These are phyloP conservation scores for Xestia rhomboidea DNA, from an alignment of 2,888 invertebrate genomes.

Conservation along the genomic window DNA sequence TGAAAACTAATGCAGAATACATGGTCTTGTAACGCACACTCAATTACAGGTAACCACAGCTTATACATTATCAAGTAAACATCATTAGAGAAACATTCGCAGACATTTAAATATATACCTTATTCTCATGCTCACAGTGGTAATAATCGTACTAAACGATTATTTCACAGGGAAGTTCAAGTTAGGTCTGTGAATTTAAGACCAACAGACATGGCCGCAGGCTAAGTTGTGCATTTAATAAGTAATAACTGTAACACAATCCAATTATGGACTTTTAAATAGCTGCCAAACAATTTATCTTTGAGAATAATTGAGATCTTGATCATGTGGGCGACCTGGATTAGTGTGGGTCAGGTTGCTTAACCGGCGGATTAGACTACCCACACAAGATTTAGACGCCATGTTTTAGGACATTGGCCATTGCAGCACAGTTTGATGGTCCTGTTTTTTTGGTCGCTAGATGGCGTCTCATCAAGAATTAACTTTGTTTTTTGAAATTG, in stretches of 20 bases:
- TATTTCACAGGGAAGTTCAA: neutral
- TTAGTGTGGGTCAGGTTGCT: conserved; percentile 42
- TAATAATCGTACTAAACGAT: neutral
- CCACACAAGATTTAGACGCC: conserved; percentile 30
- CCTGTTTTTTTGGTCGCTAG: neutral
- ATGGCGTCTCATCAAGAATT: neutral
- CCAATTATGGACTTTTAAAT: conserved; percentile 50
- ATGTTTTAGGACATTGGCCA: conserved; percentile 47
- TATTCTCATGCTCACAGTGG: neutral
- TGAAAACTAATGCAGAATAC: too few relatives aligned
- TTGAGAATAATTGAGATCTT: conserved; percentile 35
- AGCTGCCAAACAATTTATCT: conserved; percentile 33
- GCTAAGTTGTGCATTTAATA: conserved; percentile 5
- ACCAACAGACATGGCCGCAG: neutral
- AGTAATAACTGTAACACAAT: conserved; percentile 30
- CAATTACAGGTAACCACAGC: too few relatives aligned
- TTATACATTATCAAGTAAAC: too few relatives aligned
- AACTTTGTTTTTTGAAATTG: too few relatives aligned
- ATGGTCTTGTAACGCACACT: too few relatives aligned
- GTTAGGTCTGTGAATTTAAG: neutral
- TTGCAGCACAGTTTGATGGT: neutral
- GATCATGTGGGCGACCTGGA: conserved; percentile 50
- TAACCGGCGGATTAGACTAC: conserved; percentile 38
- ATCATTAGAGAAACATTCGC: too few relatives aligned
- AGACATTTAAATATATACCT: too few relatives aligned